phyloP scores from a whole-genome alignment of 2,113 vertebrate species.

The Aix galericulata region DNA sequence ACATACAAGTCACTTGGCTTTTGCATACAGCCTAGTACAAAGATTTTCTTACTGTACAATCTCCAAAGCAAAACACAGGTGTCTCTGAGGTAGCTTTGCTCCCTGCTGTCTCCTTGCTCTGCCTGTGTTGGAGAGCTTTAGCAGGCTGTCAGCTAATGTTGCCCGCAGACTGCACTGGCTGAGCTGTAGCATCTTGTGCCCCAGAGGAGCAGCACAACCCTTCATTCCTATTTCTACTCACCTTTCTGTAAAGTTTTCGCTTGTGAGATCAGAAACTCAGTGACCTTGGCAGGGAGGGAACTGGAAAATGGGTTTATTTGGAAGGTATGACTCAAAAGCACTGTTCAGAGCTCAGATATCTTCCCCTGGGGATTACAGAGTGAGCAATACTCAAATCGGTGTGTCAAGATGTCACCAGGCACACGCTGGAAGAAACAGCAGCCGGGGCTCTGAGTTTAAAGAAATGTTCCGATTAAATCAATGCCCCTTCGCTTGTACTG shows the following conservation, averaged over 20 bases:
- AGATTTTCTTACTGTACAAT: not conserved
- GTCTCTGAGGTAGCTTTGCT: not conserved
- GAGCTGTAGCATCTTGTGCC: not conserved
- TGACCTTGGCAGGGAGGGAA: conserved; percentile 31
- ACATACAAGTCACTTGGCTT: not conserved
- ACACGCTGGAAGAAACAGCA: not conserved
- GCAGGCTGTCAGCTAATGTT: not conserved
- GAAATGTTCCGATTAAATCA: not conserved
- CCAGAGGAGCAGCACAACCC: not conserved
- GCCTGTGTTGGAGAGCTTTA: not conserved
- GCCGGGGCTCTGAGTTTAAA: not conserved
- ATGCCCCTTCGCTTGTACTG: not conserved
- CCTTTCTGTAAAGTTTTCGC: conserved; percentile 24
- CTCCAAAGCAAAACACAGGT: not conserved
- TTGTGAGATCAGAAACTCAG: conserved; percentile 39
- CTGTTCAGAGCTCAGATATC: conserved; percentile 1
- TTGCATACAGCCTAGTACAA: not conserved
- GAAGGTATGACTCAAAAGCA: conserved; percentile 48
- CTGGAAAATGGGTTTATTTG: conserved; percentile 37
- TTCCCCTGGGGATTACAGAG: conserved; percentile 32
- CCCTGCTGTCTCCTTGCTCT: not conserved
- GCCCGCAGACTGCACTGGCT: not conserved
- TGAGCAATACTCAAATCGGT: conserved; percentile 30
- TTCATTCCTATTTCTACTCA: conserved; percentile 23
- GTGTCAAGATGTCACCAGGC: conserved; percentile 48